Evolutionary conservation across 2,888 invertebrate genomes (phyloP), one percentile per base, ranked within the genome.

Genomic region (Euplexia lucipara): DNA sequence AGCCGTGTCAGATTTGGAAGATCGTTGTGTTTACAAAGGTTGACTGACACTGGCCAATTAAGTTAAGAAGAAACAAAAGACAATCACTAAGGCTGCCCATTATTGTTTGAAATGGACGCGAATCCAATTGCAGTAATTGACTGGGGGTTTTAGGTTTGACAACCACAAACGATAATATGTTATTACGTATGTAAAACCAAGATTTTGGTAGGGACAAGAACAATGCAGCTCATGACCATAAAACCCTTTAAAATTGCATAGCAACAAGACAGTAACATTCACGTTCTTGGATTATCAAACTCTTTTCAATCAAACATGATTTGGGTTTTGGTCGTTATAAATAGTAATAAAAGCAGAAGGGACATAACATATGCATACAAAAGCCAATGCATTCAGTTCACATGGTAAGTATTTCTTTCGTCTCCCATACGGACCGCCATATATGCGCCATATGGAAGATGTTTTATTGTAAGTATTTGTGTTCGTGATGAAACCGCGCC

Each of bases 401-500:
- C 51, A 79, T 66, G 64, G 63, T 57, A 53, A 58, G 41, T 57
- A 71, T 51, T 63, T 64, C 41, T 10, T 57, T 60, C 47, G 44
- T 70, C 60, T 54, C 67, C 72, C 79, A 83, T 78, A 75, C 73
- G 77, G 68, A 39, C 45, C 53, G 70, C 48, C 41, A 14, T 62
- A 30, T 14, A 54, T 48, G 47, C 60, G 60, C 83, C 88, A 87
- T 88, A 86, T 88, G 86, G 85, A 78, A 75, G 71, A 83, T 85
- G 79, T 85, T 86, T 87, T 87, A 91, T 88, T 89, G 86, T 90
- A 87, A 85, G 60, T 82, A 87, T 90, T 90, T 87, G 88, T 87
- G 89, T 85, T 86, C 84, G 85, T 91, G 92, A 92, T 92, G 91
- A 92, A 92, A 91, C 90, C 85, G 88, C 90, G 87, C 83, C 83